Base-by-base conservation (phyloP, 2,888 invertebrate species). In the Epiblema foenella region DNA sequence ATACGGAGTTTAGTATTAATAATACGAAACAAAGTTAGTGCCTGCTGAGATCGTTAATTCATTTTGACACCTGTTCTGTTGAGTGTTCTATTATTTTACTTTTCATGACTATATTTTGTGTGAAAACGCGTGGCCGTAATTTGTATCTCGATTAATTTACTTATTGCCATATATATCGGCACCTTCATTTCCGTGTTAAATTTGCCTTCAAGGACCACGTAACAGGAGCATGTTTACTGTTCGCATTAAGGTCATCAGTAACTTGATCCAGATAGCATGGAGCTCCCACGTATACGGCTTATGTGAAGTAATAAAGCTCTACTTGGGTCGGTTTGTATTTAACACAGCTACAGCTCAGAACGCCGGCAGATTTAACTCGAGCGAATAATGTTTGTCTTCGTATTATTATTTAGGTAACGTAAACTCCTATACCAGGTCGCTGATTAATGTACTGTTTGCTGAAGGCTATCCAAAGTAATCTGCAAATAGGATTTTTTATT, bases 201-300 rank as follows among this genome's bases (percentile, higher is more conserved):
- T 62, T 58, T 68, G 73, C 75, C 74, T 77, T 78, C 78, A 71
- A 77, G 80, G 77, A 75, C 81, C 74, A 77, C 79, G 82, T 87
- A 89, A 86, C 83, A 85, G 85, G 86, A 87, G 78, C 80, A 79
- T 87, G 85, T 88, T 88, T 88, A 83, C 85, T 77, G 79, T 84
- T 81, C 81, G 84, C 83, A 88, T 88, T 88, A 89, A 87, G 84
- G 83, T 85, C 82, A 85, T 81, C 80, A 78, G 82, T 81, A 77
- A 81, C 78, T 75, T 73, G 62, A 76, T 78, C 87, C 85, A 85
- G 64, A 68, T 58, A 71, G 72, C 76, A n/a, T 67, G 79, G 85
- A 82, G 72, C 84, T 73, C 73, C 75, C 51, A 39, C 62, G 73
- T 62, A n/a, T 46, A 15, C n/a, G 15, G 42, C 5, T n/a, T n/a